These are phyloP conservation scores for Neotoma lepida DNA, from an alignment of 2,113 vertebrate genomes.

Conservation along the genomic window DNA sequence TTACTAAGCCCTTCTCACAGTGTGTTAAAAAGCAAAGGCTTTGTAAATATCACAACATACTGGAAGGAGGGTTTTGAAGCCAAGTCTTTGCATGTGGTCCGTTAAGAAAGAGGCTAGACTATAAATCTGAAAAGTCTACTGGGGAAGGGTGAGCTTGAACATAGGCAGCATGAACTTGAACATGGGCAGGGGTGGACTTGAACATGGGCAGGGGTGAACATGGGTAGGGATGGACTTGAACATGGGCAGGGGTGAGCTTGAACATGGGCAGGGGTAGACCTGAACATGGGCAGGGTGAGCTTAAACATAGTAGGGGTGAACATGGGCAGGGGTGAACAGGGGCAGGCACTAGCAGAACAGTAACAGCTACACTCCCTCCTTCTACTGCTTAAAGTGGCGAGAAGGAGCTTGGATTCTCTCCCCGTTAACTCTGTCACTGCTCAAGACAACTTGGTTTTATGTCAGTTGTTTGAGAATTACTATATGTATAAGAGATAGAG, in stretches of 20 bases:
- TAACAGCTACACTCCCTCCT: not conserved
- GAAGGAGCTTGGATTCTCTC: slow-evolving; percentile 14
- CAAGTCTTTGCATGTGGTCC: slow-evolving; percentile 74
- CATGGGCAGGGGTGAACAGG: not conserved
- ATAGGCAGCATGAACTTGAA: not conserved
- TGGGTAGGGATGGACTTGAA: not conserved
- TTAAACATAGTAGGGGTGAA: too few species aligned
- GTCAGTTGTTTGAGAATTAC: slow-evolving; percentile 18
- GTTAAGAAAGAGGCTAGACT: slow-evolving; percentile 77
- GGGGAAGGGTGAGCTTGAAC: not conserved
- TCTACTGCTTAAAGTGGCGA: slow-evolving; percentile 53
- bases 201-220: not conserved
- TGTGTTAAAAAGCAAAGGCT: slow-evolving; percentile 77
- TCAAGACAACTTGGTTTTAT: not conserved
- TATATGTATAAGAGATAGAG: not conserved
- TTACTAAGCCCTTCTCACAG: slow-evolving; percentile 80
- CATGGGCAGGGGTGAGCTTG: not conserved
- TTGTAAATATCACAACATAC: slow-evolving; percentile 82
- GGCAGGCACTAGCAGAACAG: slow-evolving; percentile 59
- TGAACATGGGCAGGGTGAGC: too few species aligned
- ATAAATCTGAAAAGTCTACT: slow-evolving; percentile 65
- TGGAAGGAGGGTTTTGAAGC: slow-evolving; percentile 64
- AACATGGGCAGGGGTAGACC: not conserved
- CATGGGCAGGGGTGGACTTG: not conserved
- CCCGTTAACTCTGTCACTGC: slow-evolving; percentile 58